Conservation (phyloP, 2,797 vertebrate species). For the Iguana delicatissima region DNA sequence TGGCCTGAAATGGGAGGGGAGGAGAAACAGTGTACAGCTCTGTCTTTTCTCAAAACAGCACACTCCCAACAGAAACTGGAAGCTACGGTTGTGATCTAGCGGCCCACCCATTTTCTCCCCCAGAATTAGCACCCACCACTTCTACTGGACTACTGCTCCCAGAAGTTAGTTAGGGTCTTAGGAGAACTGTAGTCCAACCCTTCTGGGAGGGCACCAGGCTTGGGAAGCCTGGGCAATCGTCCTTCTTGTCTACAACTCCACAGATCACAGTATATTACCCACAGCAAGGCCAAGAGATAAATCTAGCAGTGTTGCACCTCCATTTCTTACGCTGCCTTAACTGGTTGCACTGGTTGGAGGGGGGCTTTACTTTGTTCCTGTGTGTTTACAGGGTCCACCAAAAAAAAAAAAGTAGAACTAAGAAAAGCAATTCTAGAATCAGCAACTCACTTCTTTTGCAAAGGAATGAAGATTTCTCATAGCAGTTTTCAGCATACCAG, state of each 20-base stretch:
- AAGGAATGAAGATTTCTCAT: conserved; percentile 95
- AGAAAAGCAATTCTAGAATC: background rate
- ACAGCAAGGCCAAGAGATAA: background rate
- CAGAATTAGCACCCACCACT: background rate
- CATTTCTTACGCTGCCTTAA: too few species aligned
- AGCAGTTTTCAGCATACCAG: conserved; percentile 97
- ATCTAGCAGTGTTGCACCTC: background rate
- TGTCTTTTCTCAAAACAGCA: too few species aligned
- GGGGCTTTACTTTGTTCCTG: background rate
- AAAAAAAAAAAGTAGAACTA: background rate
- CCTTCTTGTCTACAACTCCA: background rate
- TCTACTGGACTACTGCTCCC: background rate
- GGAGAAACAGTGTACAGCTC: too few species aligned
- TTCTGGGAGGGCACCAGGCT: background rate
- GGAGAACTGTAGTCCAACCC: background rate
- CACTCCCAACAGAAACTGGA: background rate
- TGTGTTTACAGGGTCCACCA: background rate
- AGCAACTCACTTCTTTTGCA: conserved; percentile 93
- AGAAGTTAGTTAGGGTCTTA: background rate
- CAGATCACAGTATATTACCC: background rate
- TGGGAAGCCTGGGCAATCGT: background rate
- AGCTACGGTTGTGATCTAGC: background rate
- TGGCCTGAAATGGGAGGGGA: conserved; percentile 82
- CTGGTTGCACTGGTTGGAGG: too few species aligned
- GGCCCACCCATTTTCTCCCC: background rate